Evolutionary conservation across 2,888 invertebrate species (phyloP).

Genomic region (Sinodicranocentrus sp.): DNA sequence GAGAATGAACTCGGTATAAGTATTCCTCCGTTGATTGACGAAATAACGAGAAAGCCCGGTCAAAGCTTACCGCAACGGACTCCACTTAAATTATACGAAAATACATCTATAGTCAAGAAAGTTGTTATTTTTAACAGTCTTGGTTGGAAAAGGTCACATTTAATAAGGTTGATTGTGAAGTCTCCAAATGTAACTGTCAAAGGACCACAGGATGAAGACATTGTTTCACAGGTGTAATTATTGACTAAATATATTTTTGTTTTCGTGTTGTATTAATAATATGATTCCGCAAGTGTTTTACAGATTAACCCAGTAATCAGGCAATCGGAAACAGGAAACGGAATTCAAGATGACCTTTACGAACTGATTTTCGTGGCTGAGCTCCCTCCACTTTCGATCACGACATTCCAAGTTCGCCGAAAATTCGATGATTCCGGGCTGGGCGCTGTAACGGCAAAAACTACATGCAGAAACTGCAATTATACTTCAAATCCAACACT

Average conservation of each 20-base stretch:
- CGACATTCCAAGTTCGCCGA: constrained; percentile 27
- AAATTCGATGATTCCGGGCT: background rate
- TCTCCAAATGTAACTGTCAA: constrained; percentile 15
- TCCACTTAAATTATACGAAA: constrained; percentile 27
- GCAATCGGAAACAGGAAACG: background rate
- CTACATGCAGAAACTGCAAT: constrained; percentile 33
- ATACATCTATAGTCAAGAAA: constrained; percentile 33
- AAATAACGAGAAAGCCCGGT: background rate
- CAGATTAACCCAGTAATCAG: background rate
- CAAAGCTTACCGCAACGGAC: background rate
- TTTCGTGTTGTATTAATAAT: too few species aligned
- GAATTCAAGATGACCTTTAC: background rate
- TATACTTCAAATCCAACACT: too few species aligned
- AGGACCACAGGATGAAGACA: background rate
- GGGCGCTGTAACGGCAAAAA: background rate
- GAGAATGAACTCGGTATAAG: constrained; percentile 7
- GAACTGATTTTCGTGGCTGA: constrained; percentile 32
- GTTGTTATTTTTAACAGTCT: constrained; percentile 37
- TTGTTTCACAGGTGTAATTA: constrained; percentile 15
- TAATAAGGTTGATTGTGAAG: constrained; percentile 20
- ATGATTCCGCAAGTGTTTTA: too few species aligned
- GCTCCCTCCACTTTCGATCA: constrained; percentile 17
- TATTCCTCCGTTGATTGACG: constrained; percentile 4
- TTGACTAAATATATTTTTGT: background rate
- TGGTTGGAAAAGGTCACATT: constrained; percentile 19